A percentile compares a stretch with the other conserved stretches of the same genome.
Evolutionary conservation across 2,113 vertebrate genomes (phyloP).

Genomic region (Anser brachyrhynchus): DNA sequence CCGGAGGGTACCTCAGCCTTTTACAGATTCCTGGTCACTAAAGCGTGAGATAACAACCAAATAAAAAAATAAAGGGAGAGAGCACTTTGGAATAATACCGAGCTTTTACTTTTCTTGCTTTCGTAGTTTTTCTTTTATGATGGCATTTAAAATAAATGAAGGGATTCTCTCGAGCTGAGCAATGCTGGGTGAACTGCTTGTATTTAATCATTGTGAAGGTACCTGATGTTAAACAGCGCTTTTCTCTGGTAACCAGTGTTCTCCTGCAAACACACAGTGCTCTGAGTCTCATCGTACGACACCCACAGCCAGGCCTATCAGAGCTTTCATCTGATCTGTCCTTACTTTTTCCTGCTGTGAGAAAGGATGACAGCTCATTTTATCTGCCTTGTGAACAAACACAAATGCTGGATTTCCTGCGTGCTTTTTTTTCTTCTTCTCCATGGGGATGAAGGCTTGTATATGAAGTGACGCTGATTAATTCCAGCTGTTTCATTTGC

Average conservation of each 20-base stretch:
- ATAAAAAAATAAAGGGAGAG: neutral
- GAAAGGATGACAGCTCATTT: conserved; percentile 53
- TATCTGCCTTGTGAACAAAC: conserved; percentile 54
- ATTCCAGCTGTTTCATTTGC: conserved; percentile 47
- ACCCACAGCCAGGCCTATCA: neutral
- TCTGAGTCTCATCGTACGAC: neutral
- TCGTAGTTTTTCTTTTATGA: neutral
- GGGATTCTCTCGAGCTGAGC: neutral
- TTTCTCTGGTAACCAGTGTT: neutral
- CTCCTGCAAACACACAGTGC: accelerated
- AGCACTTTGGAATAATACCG: accelerated
- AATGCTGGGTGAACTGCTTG: neutral
- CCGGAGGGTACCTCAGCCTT: neutral
- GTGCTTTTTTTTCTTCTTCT: neutral
- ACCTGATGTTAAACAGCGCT: neutral
- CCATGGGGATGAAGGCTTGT: neutral
- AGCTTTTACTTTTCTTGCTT: neutral
- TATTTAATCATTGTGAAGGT: neutral
- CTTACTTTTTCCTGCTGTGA: conserved; percentile 51
- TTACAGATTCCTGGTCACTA: neutral
- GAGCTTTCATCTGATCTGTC: conserved; percentile 40
- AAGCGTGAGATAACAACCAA: neutral
- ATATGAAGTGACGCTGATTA: neutral
- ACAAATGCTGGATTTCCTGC: conserved; percentile 63
- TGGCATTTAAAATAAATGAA: neutral